Percentiles rank a stretch among this genome's conserved stretches.
phyloP scores from a whole-genome alignment of 2,888 invertebrate species.

The Ochlodes sylvanus region DNA sequence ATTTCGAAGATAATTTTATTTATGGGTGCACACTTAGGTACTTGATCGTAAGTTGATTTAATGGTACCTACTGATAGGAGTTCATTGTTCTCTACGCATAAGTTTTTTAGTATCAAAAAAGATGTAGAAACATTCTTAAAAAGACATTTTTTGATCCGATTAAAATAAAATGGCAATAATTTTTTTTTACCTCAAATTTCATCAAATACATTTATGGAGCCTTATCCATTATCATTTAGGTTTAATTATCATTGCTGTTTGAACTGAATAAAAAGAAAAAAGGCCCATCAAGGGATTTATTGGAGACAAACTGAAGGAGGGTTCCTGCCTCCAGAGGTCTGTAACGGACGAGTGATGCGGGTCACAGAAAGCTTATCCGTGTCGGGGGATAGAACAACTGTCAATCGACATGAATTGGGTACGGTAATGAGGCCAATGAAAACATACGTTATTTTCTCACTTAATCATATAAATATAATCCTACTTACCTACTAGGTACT shows the following conservation, averaged over 20 bases:
- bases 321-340: background rate
- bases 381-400: constrained; percentile 23
- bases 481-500: too few relatives aligned
- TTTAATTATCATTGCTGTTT: too few relatives aligned
- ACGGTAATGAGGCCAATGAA: too few relatives aligned
- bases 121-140: too few relatives aligned
- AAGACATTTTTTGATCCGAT: too few relatives aligned
- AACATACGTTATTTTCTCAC: too few relatives aligned
- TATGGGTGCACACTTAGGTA: constrained; percentile 25
- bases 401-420: constrained; percentile 18
- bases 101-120: background rate
- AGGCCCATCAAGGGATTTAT: background rate
- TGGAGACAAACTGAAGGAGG: background rate
- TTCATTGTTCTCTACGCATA: background rate
- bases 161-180: too few relatives aligned
- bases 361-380: constrained; percentile 32
- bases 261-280: too few relatives aligned
- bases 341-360: constrained; percentile 14
- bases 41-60: constrained; percentile 27
- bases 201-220: too few relatives aligned
- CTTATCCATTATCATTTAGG: too few relatives aligned
- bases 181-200: too few relatives aligned
- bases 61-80: constrained; percentile 13
- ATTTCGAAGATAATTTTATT: constrained; percentile 66
- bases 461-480: too few relatives aligned